A percentile compares a stretch with the other conserved stretches of the same genome.
Conservation (phyloP, 2,888 invertebrate genomes). For the Nomada goodeniana region DNA sequence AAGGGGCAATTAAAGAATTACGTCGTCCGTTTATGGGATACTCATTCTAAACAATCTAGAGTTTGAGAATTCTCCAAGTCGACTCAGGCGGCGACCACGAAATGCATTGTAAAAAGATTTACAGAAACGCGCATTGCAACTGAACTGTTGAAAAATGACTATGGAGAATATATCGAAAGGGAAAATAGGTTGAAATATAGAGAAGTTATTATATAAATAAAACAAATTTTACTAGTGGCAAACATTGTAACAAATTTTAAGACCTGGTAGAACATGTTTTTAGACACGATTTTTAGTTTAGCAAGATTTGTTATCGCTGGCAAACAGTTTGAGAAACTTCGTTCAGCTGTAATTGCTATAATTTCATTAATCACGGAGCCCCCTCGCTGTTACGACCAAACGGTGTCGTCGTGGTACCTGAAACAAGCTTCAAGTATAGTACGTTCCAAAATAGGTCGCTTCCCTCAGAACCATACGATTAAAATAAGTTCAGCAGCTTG, state of each 20-base stretch:
- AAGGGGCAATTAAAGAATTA: slow-evolving; percentile 57
- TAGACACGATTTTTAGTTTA: no score
- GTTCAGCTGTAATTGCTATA: neutral
- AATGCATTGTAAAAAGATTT: neutral
- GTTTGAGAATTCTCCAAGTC: neutral
- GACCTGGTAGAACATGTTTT: no score
- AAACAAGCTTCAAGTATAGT: slow-evolving; percentile 67
- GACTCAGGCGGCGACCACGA: neutral
- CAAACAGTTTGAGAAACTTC: neutral
- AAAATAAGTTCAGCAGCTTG: slow-evolving; percentile 7
- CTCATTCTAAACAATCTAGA: slow-evolving; percentile 12
- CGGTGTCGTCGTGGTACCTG: slow-evolving; percentile 47
- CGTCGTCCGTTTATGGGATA: slow-evolving; percentile 27
- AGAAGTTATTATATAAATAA: no score
- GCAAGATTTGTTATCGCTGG: neutral
- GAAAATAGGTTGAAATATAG: no score
- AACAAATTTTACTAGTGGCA: no score
- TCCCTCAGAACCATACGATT: slow-evolving; percentile 8
- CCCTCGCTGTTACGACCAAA: slow-evolving; percentile 33
- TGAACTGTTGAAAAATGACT: neutral
- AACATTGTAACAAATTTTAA: no score
- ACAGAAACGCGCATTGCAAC: neutral
- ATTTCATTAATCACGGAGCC: neutral
- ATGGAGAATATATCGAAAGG: no score
- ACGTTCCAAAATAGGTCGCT: slow-evolving; percentile 58